Percentiles rank a stretch among this genome's conserved stretches.
Conservation (phyloP, 2,113 vertebrate genomes). For the Terrapene triunguis region DNA sequence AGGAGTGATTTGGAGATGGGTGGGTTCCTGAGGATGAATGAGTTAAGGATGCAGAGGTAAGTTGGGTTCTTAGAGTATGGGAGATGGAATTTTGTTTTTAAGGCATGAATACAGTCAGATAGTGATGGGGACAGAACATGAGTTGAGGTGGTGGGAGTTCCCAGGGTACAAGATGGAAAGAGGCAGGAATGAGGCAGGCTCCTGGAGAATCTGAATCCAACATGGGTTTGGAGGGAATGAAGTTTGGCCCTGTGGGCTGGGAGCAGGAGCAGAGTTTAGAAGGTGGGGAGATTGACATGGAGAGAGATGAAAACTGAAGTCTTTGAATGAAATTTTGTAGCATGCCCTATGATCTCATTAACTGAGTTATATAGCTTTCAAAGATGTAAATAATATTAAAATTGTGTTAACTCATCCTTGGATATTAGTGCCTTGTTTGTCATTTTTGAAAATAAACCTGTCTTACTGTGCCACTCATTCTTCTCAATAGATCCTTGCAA, state of each 20-base stretch:
- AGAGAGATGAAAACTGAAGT: not conserved
- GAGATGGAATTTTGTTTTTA: not conserved
- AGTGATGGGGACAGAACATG: not conserved
- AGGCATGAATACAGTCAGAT: not conserved
- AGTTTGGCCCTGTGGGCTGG: not conserved
- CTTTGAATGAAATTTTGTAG: not conserved
- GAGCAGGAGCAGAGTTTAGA: not conserved
- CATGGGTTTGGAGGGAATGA: not conserved
- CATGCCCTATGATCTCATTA: no score
- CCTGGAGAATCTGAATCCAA: not conserved
- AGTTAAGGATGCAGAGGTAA: not conserved
- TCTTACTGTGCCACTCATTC: accelerated
- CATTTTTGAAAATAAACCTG: not conserved
- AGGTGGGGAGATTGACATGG: not conserved
- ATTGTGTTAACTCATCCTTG: not conserved
- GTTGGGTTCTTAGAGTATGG: not conserved
- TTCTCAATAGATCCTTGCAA: not conserved
- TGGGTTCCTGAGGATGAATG: not conserved
- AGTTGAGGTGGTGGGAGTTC: not conserved
- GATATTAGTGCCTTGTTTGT: not conserved
- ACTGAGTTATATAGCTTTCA: not conserved
- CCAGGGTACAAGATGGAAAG: not conserved
- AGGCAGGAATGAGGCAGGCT: not conserved
- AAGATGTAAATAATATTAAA: not conserved
- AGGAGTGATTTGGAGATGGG: not conserved